Evolutionary conservation across 2,797 vertebrate genomes (phyloP), one percentile per base, ranked within the genome.

Genomic region (Myotis findleyi): DNA sequence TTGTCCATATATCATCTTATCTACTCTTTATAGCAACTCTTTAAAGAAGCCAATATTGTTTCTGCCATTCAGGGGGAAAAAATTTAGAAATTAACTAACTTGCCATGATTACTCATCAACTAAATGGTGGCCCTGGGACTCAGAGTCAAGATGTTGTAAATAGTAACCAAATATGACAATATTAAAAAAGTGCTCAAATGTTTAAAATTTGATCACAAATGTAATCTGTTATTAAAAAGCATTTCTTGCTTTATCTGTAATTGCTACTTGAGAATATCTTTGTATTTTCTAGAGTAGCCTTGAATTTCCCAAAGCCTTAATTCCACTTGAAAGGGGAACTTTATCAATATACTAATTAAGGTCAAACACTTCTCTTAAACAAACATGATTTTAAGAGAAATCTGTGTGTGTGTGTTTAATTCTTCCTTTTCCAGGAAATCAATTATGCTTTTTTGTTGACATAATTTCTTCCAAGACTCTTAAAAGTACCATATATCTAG

Each of bases 391-490:
- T 93, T n/a, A 62, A 62, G 59, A 62, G 59, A 62, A 62, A 62
- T 59, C 13, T n/a, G 62, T 20, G 11, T 38, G 49, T 36, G 1
- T 83, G 18, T 64, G n/a, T 72, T 69, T 73, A 17, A 93, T 62
- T 33, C 14, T 92, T 84, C 27, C 20, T 85, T 86, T 93, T 59
- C 30, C 59, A 49, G 55, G 33, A 76, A 91, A 77, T 95, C 13
- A 88, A n/a, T 38, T 53, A 83, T 87, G 59, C 21, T 93, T 79
- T 95, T 66, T 89, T 90, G 5, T 84, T 93, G 85, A 80, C 38
- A 73, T 86, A 89, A 82, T 82, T 92, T 94, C 85, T 95, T 64
- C 27, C 41, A 80, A 75, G 64, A 80, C 33, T 53, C n/a, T 87
- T 83, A 75, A 64, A 84, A 73, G 23, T 66, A 55, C 38, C 4